Evolutionary conservation across 2,888 invertebrate species (phyloP), one percentile per base, ranked within the genome.

Genomic region (Branchellion lobata): DNA sequence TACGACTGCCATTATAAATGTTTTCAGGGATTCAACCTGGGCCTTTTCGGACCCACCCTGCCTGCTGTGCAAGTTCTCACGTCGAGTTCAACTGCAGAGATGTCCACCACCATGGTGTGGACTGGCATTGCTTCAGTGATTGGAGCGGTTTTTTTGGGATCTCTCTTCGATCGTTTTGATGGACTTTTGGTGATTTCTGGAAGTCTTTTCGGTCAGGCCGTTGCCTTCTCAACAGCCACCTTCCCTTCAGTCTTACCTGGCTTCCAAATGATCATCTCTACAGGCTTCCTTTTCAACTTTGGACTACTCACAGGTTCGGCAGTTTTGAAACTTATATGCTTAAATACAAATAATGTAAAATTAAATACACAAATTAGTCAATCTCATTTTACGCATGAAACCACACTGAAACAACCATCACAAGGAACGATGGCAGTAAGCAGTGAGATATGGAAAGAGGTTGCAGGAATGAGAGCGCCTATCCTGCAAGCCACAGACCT

Each of bases 21-120:
- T 14, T 24, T 76, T 2, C 11, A 80, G 80, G 80, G 80, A 1
- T 0, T 80, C 53, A 78, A 78, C 57, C 0, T 78, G 14, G 80
- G 80, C 21, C 14, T 80, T 11, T 71, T 80, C 11, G 69, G 80
- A 33, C 78, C 80, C 0, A 72, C 80, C 14, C 72, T 80, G 11
- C 80, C 80, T 27, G 80, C 68, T 40, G 68, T 80, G 27, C 76
- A 53, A n/a, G 14, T n/a, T 2, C 69, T 80, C 27, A 80, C 72
- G 0, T 40, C 36, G 14, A 57, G 34, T 21, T 51, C 80, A 3
- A 69, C 61, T 2, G 80, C 78, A 33, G 36, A 79, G 33, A 80
- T 80, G 53, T 78, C 80, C n/a, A 80, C 77, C 24, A 77, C 78
- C 21, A 29, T 80, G 36, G 57, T 78, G 53, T 80, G 80, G 80